phyloP scores from a whole-genome alignment of 2,888 invertebrate genomes.

The Eulithis testata region DNA sequence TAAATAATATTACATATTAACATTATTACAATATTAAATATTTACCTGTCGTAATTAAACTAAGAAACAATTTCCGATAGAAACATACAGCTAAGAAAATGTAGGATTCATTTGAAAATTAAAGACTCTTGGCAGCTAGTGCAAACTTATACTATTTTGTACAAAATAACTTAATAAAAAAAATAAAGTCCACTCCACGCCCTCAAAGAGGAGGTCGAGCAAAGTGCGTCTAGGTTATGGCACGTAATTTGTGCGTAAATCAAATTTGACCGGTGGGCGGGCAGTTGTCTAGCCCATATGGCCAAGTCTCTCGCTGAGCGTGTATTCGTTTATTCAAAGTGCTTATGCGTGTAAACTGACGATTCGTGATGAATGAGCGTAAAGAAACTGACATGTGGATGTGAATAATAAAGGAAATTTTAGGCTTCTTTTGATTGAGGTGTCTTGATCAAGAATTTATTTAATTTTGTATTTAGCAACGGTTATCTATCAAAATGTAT shows the following conservation, averaged over 20 bases:
- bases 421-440: no score
- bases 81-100: no score
- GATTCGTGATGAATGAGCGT: conserved; percentile 71
- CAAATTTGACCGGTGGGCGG: conserved; percentile 84
- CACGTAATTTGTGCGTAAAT: conserved; percentile 84
- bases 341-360: conserved; percentile 74
- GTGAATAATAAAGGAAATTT: not conserved
- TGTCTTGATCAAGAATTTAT: no score
- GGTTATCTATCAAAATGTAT: no score
- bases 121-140: no score
- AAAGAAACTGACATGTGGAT: conserved; percentile 26
- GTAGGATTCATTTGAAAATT: no score
- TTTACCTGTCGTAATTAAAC: no score
- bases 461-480: no score
- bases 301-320: conserved; percentile 62
- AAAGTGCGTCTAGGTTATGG: conserved; percentile 73
- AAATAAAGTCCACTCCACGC: conserved; percentile 51
- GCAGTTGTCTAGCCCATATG: conserved; percentile 79
- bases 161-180: conserved; percentile 6
- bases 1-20: no score
- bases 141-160: no score
- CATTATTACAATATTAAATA: no score
- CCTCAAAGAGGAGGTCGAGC: conserved; percentile 42
- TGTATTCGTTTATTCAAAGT: conserved; percentile 58
- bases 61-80: no score